Evolutionary conservation across 2,888 invertebrate species (phyloP), one percentile per base, ranked within the genome.

Genomic region (Anthrax anthrax): DNA sequence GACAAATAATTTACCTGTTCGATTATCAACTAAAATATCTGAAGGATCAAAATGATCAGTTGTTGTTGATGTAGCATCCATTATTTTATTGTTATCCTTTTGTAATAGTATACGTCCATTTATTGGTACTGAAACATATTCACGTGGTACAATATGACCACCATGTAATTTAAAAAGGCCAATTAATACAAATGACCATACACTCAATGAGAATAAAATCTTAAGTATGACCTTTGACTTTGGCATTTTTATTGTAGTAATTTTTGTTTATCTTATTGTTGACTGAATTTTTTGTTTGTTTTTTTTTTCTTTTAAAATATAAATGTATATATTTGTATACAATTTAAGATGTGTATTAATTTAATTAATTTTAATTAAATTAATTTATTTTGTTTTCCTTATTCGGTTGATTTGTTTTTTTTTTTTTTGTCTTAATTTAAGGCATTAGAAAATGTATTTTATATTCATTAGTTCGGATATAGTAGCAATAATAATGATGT

Each of bases 181-280:
- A 44, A 69, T 60, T 52, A 69, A 61, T 19, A 67, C 60, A 50
- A 69, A 66, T 4, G 68, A 69, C 68, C 68, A 69, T 8, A 69
- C 65, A 53, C 67, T 65, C 16, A 69, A 57, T 47, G 67, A 62
- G 51, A 69, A 69, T 13, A 69, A 55, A 43, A 69, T 60, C 58
- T 67, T 68, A 36, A 69, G 54, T 48, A 69, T 66, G 43, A 64
- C 60, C 50, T 65, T 67, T 37, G 65, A 62, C 53, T 63, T 58
- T 44, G 63, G 61, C 67, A 68, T 68, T 54, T 51, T 57, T 34
- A 13, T 40, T 32, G 6, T 23, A 23, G 4, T 1, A 27, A 32
- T 32, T 32, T 32, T 32, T 9, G 9, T 32, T 32, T 5, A 4
- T 32, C 13, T 32, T 12, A 12, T 32, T 2, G n/a, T n/a, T n/a